Evolutionary conservation across 2,113 vertebrate species (phyloP), one percentile per base, ranked within the genome.

Genomic region (Oreocharis arfaki): DNA sequence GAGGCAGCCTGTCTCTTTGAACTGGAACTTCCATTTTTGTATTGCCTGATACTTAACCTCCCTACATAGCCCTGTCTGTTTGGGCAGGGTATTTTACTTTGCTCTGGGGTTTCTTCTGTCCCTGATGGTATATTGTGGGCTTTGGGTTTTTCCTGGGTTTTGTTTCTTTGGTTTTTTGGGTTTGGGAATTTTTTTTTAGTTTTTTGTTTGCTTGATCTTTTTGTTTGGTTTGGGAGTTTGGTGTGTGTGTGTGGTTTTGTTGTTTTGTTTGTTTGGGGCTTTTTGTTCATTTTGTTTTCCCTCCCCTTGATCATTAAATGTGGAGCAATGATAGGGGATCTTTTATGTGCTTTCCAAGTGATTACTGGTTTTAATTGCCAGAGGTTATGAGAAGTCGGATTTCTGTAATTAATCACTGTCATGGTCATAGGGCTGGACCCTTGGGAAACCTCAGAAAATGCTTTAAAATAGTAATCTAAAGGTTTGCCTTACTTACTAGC

Each of bases 1-100:
- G 4, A 96, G 82, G 60, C 85, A 80, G 68, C 33, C 52, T 89
- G 41, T 88, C 79, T 90, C 50, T 95, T 84, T 90, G 92, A 90
- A 95, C 68, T 87, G 76, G 41, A 90, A 64, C 94, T 93, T 94
- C 46, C 64, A 46, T 90, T 95, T 90, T 83, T 91, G 46, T 90
- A 59, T 70, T 77, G 79, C 44, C 13, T 91, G 49, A 49, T 88
- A 52, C 27, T 86, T 95, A 63, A 78, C 85, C 56, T 68, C 41
- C 56, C 27, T 67, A 27, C 3, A 1, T 16, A 59, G 42, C 22
- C 33, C 56, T 80, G 24, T 80, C 67, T 74, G 9, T 88, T 90
- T 94, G 71, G 70, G 89, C 50, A 92, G 67, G 42, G 33, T 50
- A 12, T 76, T 59, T 83, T 3, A 50, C 42, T 86, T 86, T 22